phyloP scores from a whole-genome alignment of 1,140 invertebrate genomes.

The Agrypnia vestita region DNA sequence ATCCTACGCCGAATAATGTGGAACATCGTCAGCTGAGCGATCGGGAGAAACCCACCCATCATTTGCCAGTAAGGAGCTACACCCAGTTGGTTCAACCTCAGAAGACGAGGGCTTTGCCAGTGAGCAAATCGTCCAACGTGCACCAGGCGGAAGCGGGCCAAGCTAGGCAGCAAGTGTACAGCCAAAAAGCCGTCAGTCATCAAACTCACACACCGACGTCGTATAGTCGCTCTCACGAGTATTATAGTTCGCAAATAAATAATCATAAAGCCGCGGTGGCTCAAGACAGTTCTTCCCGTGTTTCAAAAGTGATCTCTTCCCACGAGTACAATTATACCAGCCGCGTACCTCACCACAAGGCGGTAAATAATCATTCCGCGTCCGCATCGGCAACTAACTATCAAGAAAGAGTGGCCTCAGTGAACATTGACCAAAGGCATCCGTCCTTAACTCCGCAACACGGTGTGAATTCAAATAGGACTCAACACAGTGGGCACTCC shows the following conservation, averaged over 20 bases:
- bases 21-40: slow-evolving; percentile 31
- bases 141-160: slow-evolving; percentile 23
- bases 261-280: slow-evolving; percentile 19
- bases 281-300: slow-evolving; percentile 35
- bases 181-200: slow-evolving; percentile 41
- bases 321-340: slow-evolving; percentile 50
- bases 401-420: slow-evolving; percentile 49
- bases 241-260: slow-evolving; percentile 40
- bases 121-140: slow-evolving; percentile 7
- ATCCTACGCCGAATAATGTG: slow-evolving; percentile 31
- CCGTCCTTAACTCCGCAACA: slow-evolving; percentile 25
- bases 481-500: slow-evolving; percentile 17
- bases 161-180: slow-evolving; percentile 36
- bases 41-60: slow-evolving; percentile 31
- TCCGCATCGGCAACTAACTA: slow-evolving; percentile 35
- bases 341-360: slow-evolving; percentile 42
- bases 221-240: slow-evolving; percentile 23
- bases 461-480: slow-evolving; percentile 7
- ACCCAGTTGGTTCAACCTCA: slow-evolving; percentile 48
- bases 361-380: slow-evolving; percentile 23
- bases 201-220: slow-evolving; percentile 33
- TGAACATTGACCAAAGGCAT: slow-evolving; percentile 47
- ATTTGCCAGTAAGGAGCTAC: slow-evolving; percentile 28
- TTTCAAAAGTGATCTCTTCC: slow-evolving; percentile 38
- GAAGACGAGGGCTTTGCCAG: slow-evolving; percentile 32